Conservation (phyloP, 1,140 invertebrate species). For the Nomia melanderi region DNA sequence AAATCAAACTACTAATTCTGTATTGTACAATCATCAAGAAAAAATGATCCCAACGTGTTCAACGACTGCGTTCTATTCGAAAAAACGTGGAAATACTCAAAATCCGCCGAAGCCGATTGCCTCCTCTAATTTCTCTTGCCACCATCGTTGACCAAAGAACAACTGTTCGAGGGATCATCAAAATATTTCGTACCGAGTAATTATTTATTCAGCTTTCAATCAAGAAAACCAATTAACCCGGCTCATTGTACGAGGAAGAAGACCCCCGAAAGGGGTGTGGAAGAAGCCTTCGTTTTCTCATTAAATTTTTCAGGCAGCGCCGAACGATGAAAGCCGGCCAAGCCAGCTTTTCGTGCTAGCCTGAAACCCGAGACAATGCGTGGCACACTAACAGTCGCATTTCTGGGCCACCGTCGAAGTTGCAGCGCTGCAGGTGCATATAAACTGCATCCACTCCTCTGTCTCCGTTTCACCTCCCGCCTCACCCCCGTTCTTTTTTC, state of each 20-base stretch:
- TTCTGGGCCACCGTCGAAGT: conserved; percentile 15
- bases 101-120: too few relatives aligned
- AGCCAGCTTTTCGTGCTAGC: not conserved
- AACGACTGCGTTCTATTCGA: too few relatives aligned
- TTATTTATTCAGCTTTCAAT: not conserved
- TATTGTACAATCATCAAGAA: too few relatives aligned
- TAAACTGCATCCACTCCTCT: not conserved
- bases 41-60: too few relatives aligned
- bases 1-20: too few relatives aligned
- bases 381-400: conserved; percentile 14
- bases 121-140: too few relatives aligned
- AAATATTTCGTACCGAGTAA: too few relatives aligned
- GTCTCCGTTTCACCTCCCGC: not conserved
- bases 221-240: conserved; percentile 16
- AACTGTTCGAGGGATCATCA: too few relatives aligned
- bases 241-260: not conserved
- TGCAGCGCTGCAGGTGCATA: conserved; percentile 13
- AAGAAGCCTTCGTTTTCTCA: conserved; percentile 2
- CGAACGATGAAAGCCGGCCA: not conserved
- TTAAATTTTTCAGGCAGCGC: conserved; percentile 6
- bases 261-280: not conserved
- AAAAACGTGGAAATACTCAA: too few relatives aligned
- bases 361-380: not conserved
- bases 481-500: not conserved
- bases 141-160: too few relatives aligned